phyloP scores from a whole-genome alignment of 2,888 invertebrate genomes.

The Cremastobaeus sp. region DNA sequence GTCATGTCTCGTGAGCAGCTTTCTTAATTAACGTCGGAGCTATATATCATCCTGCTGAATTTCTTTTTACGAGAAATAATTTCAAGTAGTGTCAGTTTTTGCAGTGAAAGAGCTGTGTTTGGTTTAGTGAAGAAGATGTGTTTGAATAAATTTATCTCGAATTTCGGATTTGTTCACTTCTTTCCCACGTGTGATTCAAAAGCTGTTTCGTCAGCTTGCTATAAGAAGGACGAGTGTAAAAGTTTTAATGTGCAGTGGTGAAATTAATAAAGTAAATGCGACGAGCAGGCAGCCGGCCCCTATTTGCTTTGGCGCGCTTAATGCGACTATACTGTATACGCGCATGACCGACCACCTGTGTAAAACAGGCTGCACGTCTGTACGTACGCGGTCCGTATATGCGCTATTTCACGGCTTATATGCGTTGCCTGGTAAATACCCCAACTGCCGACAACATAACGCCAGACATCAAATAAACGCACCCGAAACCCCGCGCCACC shows the following conservation, averaged over 20 bases:
- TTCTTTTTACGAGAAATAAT: no score
- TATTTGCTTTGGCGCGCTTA: conserved; percentile 54
- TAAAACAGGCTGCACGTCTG: conserved; percentile 51
- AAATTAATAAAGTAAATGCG: conserved; percentile 59
- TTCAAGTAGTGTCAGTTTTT: background rate
- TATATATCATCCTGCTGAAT: no score
- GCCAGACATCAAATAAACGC: conserved; percentile 58
- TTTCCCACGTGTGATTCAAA: background rate
- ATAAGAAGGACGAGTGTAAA: conserved; percentile 37
- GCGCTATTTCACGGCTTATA: conserved; percentile 53
- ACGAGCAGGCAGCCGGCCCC: conserved; percentile 49
- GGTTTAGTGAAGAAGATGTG: background rate
- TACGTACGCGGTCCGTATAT: conserved; percentile 33
- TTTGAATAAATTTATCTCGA: conserved; percentile 3
- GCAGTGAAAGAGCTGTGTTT: background rate
- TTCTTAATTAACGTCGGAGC: no score
- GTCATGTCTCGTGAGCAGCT: no score
- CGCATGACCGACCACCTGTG: conserved; percentile 57
- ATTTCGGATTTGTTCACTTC: background rate
- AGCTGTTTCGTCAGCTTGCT: conserved; percentile 6
- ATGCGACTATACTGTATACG: conserved; percentile 43
- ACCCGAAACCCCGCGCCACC: conserved; percentile 37
- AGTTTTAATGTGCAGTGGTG: conserved; percentile 45
- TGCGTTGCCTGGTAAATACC: conserved; percentile 52
- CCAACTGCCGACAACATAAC: conserved; percentile 44